Percentiles rank a stretch among this genome's conserved stretches.
phyloP scores from a whole-genome alignment of 1,140 invertebrate genomes.

The Anagrus nilaparvatae region DNA sequence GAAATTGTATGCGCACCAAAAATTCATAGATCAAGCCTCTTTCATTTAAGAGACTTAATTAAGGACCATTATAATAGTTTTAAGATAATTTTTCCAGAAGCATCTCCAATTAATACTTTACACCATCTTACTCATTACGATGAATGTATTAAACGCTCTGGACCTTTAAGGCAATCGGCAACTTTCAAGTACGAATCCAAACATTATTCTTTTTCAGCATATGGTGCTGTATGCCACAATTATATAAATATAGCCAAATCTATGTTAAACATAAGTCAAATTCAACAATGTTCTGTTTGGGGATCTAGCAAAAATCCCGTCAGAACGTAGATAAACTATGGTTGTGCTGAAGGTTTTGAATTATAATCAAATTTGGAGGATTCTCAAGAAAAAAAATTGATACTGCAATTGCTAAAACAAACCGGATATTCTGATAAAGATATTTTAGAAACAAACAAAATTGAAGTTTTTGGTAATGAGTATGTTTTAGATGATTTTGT shows the following conservation, averaged over 20 bases:
- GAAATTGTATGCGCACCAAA: slow-evolving; percentile 7
- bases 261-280: neutral
- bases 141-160: neutral
- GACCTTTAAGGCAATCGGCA: neutral
- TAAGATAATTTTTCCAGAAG: neutral
- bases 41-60: neutral
- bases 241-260: slow-evolving; percentile 2
- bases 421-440: neutral
- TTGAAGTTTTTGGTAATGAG: neutral
- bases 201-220: neutral
- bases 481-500: neutral
- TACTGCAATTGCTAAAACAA: neutral
- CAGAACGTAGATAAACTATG: neutral
- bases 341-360: neutral
- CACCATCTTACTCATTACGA: neutral
- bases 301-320: neutral
- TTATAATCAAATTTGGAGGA: no score
- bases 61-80: neutral
- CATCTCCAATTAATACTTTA: neutral
- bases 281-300: neutral
- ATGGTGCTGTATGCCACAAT: slow-evolving; percentile 1
- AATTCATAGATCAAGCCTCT: neutral
- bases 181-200: slow-evolving; percentile 1
- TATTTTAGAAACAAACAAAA: neutral
- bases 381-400: no score